Percentiles rank a stretch among this genome's conserved stretches.
These are phyloP conservation scores for Elaeidobius kamerunicus DNA, from an alignment of 2,888 invertebrate species.

Conservation along the genomic window DNA sequence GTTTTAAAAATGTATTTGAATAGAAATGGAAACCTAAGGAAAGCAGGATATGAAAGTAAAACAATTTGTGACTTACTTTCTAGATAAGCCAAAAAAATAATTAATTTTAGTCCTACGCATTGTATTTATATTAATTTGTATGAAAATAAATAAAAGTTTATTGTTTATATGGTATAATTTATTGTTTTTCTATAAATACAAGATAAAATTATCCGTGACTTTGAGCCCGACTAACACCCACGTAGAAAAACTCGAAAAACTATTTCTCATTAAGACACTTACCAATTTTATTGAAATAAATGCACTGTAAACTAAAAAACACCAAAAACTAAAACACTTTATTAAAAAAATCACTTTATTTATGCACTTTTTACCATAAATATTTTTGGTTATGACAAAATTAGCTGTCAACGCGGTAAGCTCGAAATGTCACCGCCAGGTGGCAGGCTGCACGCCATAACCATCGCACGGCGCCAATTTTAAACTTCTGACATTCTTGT, in stretches of 20 bases:
- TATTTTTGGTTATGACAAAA: constrained; percentile 44
- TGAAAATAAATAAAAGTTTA: constrained; percentile 12
- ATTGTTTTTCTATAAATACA: constrained; percentile 34
- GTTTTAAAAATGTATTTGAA: constrained; percentile 1
- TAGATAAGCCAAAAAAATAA: neutral
- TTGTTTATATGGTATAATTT: constrained; percentile 26
- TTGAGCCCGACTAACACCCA: constrained; percentile 37
- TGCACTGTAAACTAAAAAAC: constrained; percentile 32
- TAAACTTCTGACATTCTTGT: constrained; percentile 6
- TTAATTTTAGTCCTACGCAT: neutral
- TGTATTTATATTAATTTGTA: neutral
- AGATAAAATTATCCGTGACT: constrained; percentile 39
- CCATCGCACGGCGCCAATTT: constrained; percentile 10
- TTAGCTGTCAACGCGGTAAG: constrained; percentile 32
- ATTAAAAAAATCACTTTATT: constrained; percentile 35
- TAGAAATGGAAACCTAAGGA: neutral
- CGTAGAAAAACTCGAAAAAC: constrained; percentile 24
- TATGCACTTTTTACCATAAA: constrained; percentile 36
- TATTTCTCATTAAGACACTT: constrained; percentile 23
- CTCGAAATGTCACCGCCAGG: constrained; percentile 30
- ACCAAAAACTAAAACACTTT: constrained; percentile 34
- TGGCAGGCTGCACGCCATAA: constrained; percentile 15
- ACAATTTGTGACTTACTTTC: constrained; percentile 4
- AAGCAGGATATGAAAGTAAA: constrained; percentile 15
- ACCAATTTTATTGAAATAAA: constrained; percentile 31